Percentiles rank a stretch among this genome's conserved stretches.
Conservation (phyloP, 2,888 invertebrate species). For the Eupithecia centaureata region DNA sequence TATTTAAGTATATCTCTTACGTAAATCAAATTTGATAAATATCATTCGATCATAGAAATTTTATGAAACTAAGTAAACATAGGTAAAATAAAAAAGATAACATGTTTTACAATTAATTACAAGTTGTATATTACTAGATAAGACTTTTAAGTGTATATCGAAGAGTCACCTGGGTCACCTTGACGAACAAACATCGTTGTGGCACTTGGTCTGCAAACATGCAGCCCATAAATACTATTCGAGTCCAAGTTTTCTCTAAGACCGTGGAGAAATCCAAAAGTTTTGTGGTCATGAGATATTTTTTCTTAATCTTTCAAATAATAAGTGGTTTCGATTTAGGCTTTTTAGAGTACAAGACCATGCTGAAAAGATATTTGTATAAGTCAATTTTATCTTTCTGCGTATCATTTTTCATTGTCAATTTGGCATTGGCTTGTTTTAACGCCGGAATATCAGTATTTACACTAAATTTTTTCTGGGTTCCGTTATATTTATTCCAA, state of each 20-base stretch:
- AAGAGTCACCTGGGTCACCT: not conserved
- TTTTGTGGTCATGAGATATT: not conserved
- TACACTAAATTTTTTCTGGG: too few species aligned
- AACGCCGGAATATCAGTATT: not conserved
- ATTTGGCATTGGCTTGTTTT: not conserved
- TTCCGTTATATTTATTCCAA: too few species aligned
- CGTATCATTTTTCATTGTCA: not conserved
- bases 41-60: too few species aligned
- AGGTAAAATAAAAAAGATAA: not conserved
- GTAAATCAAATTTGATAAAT: too few species aligned
- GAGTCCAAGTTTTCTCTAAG: not conserved
- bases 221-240: not conserved
- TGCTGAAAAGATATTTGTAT: not conserved
- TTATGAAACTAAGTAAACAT: not conserved
- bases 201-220: not conserved
- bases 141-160: not conserved
- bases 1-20: too few species aligned
- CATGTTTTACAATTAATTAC: not conserved
- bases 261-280: too few species aligned
- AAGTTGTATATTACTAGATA: not conserved
- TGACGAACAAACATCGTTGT: not conserved
- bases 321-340: not conserved
- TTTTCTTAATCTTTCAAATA: not conserved
- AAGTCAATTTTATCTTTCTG: not conserved
- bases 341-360: not conserved